These are phyloP conservation scores for Todus mexicanus DNA, from an alignment of 2,797 vertebrate genomes.

Conservation along the genomic window DNA sequence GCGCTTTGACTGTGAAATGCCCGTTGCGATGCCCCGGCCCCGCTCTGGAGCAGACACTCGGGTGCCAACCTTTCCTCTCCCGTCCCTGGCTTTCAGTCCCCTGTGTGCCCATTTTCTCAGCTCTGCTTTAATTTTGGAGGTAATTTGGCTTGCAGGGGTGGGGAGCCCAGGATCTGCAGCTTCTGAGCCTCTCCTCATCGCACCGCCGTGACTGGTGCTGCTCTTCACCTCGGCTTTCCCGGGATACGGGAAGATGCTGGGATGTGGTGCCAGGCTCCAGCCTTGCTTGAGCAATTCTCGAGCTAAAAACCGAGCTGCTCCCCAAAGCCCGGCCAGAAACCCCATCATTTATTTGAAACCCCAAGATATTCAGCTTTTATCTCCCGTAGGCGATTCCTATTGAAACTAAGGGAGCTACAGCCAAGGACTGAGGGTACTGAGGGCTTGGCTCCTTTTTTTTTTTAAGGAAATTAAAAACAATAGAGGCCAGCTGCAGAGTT, in stretches of 20 bases:
- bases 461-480: neutral
- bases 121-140: neutral
- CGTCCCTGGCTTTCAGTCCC: neutral
- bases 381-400: neutral
- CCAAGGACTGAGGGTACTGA: neutral
- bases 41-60: neutral
- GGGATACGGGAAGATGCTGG: neutral
- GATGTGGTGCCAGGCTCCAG: neutral
- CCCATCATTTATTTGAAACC: neutral
- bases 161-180: neutral
- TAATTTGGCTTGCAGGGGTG: neutral
- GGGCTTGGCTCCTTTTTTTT: neutral
- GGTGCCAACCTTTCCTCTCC: neutral
- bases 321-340: neutral
- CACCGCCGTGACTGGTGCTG: accelerated
- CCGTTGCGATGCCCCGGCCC: accelerated
- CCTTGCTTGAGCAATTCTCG: neutral
- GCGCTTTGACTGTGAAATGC: neutral
- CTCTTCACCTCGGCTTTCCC: neutral
- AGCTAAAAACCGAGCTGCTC: neutral
- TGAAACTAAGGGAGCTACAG: neutral
- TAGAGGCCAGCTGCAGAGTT: constrained; percentile 12
- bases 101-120: neutral
- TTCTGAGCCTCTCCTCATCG: neutral
- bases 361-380: neutral